Evolutionary conservation across 1,140 invertebrate genomes (phyloP).

Genomic region (Myzus persicae): DNA sequence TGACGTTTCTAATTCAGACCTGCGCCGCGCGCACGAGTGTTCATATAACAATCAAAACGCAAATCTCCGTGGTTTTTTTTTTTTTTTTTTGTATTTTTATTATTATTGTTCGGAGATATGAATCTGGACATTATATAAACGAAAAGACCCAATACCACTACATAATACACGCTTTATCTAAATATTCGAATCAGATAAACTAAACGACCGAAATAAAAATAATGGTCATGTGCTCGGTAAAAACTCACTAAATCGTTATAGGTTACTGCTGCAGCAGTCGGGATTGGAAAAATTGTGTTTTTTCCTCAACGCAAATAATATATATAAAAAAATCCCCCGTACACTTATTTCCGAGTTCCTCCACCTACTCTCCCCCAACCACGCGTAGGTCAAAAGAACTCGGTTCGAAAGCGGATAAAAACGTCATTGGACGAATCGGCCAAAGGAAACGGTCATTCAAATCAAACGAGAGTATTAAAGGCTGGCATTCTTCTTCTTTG

Average conservation of each 20-base stretch:
- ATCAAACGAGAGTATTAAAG: conserved; percentile 55
- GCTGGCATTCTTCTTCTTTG: conserved; percentile 52
- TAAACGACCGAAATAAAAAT: not conserved
- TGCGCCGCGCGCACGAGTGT: not conserved
- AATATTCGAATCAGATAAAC: conserved; percentile 31
- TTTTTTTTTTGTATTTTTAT: not conserved
- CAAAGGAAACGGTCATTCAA: conserved; percentile 55
- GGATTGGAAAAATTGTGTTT: not conserved
- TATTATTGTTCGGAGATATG: not conserved
- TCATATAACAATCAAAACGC: not conserved
- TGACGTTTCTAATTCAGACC: not conserved
- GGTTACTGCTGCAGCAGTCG: not conserved
- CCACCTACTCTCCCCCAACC: no score
- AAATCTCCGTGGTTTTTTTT: not conserved
- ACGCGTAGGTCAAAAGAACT: conserved; percentile 13
- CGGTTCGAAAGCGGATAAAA: conserved; percentile 27
- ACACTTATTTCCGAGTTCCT: not conserved
- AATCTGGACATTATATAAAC: not conserved
- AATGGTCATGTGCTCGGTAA: not conserved
- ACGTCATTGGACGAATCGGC: conserved; percentile 39
- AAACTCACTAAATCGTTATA: conserved; percentile 36
- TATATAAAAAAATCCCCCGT: not conserved
- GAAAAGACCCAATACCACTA: not conserved
- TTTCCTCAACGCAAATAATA: not conserved
- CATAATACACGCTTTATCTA: not conserved